Conservation (phyloP, 1,140 invertebrate species). For the Papilio polyxenes region DNA sequence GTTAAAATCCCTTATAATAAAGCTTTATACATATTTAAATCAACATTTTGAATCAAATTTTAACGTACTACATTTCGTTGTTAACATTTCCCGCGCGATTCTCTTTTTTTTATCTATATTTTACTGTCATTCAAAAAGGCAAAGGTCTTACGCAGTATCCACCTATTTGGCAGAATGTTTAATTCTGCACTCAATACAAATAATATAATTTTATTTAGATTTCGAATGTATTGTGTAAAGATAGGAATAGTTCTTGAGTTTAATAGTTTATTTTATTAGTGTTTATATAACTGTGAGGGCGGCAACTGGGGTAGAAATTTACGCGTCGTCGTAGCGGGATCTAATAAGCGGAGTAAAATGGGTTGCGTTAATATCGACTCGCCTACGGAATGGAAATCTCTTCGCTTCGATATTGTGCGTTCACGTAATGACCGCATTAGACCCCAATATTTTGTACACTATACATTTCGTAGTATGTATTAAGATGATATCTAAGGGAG, state of each 20-base stretch:
- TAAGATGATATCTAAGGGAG: neutral
- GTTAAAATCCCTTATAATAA: no score
- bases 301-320: slow-evolving; percentile 2
- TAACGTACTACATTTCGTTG: no score
- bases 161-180: no score
- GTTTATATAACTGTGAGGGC: neutral
- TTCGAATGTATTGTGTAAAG: neutral
- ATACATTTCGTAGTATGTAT: neutral
- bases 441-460: slow-evolving; percentile 19
- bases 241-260: neutral
- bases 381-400: slow-evolving; percentile 11
- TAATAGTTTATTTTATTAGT: slow-evolving; percentile 7
- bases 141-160: no score
- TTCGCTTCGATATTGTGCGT: slow-evolving; percentile 25
- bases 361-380: slow-evolving; percentile 22
- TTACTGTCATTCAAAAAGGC: no score
- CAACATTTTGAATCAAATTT: no score
- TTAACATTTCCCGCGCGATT: no score
- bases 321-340: slow-evolving; percentile 18
- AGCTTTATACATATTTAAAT: no score
- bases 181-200: no score
- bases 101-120: no score
- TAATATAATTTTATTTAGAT: neutral
- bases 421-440: slow-evolving; percentile 12
- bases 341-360: slow-evolving; percentile 10